Conservation (phyloP, 1,140 invertebrate genomes). For the Philopotamus ludificatus region DNA sequence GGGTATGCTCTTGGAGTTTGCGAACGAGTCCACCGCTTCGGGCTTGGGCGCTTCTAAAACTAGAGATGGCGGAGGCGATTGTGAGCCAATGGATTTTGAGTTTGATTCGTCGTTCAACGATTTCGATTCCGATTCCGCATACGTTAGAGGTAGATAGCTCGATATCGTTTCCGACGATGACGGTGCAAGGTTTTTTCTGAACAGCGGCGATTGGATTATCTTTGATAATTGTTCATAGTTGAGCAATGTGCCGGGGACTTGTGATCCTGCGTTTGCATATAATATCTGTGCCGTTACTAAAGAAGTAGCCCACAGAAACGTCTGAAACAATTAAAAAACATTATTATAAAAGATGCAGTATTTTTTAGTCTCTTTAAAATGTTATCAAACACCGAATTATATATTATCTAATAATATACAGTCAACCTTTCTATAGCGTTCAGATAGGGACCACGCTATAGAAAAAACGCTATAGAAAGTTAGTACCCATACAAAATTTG, state of each 20-base stretch:
- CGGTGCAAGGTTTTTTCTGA: constrained; percentile 21
- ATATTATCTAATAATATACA: neutral
- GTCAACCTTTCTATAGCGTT: neutral
- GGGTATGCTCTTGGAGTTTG: neutral
- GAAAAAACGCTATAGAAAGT: neutral
- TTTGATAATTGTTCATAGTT: constrained; percentile 33
- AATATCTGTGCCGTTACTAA: constrained; percentile 23
- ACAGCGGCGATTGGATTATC: constrained; percentile 34
- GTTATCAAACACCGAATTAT: no score
- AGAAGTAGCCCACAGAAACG: constrained; percentile 22
- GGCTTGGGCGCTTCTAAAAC: constrained; percentile 29
- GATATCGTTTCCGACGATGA: constrained; percentile 11
- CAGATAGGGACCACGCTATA: neutral
- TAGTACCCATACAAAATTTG: neutral
- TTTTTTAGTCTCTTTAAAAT: no score
- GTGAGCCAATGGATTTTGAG: no score
- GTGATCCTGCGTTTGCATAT: constrained; percentile 16
- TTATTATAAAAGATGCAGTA: neutral
- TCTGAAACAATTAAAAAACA: constrained; percentile 28
- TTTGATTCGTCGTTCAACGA: constrained; percentile 14
- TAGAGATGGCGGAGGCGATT: constrained; percentile 12
- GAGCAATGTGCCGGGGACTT: constrained; percentile 1
- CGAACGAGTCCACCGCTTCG: constrained; percentile 25
- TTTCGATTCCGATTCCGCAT: constrained; percentile 15
- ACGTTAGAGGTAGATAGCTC: constrained; percentile 24